A percentile compares a stretch with the other conserved stretches of the same genome.
These are phyloP conservation scores for Aphidoletes aphidimyza DNA, from an alignment of 2,888 invertebrate genomes.

Conservation along the genomic window DNA sequence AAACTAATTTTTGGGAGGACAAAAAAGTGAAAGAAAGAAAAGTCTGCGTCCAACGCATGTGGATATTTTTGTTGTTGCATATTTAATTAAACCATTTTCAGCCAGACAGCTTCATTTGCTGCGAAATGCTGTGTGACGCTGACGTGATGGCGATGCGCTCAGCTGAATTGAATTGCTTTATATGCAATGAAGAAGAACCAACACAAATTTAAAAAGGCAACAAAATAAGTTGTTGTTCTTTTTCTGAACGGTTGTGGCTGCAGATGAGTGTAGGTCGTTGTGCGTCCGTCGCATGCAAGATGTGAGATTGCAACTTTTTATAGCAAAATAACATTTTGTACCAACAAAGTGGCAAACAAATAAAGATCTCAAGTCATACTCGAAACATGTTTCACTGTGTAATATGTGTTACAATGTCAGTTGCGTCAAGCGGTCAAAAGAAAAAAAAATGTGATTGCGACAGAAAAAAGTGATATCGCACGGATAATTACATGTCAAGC, in stretches of 20 bases:
- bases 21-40: too few species aligned
- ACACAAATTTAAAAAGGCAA: background rate
- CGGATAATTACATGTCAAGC: slow-evolving; percentile 29
- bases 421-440: background rate
- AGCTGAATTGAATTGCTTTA: too few species aligned
- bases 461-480: background rate
- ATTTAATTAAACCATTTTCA: background rate
- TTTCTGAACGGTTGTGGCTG: background rate
- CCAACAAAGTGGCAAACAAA: background rate
- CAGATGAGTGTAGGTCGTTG: background rate
- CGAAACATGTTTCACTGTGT: background rate
- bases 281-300: background rate
- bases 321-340: background rate
- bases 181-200: background rate
- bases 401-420: background rate
- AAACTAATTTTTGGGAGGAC: background rate
- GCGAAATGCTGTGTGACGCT: background rate
- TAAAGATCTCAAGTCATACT: background rate
- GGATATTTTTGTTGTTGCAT: background rate
- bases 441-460: background rate
- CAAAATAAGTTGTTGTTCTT: background rate
- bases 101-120: background rate
- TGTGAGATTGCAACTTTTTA: background rate
- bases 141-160: background rate
- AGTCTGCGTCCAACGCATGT: background rate